Percentiles rank a stretch among this genome's conserved stretches.
Conservation (phyloP, 2,888 invertebrate species). For the Apamea sordens region DNA sequence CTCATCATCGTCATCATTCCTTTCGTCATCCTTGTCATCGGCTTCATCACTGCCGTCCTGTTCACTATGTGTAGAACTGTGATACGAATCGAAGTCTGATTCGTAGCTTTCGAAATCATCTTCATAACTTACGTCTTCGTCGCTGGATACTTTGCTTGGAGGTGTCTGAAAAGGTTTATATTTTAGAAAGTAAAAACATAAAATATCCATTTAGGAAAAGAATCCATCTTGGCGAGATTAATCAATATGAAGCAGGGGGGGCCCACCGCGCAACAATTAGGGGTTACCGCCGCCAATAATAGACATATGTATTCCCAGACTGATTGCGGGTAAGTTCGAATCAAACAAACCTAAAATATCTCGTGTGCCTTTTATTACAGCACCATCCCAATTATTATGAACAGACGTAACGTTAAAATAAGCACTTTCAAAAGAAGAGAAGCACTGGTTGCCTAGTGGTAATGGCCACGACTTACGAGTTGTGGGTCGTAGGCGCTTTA, state of each 20-base stretch:
- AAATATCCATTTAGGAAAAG: background rate
- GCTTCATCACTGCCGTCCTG: constrained; percentile 49
- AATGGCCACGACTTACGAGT: no score
- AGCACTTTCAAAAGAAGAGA: background rate
- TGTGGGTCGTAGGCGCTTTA: no score
- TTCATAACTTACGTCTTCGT: constrained; percentile 85
- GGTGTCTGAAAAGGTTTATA: constrained; percentile 32
- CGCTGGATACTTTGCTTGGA: constrained; percentile 73
- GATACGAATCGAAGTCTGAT: constrained; percentile 88
- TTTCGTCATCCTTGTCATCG: constrained; percentile 39
- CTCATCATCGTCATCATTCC: constrained; percentile 36
- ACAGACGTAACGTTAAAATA: background rate
- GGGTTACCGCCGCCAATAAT: background rate
- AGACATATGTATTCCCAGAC: no score
- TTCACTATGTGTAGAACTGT: constrained; percentile 71
- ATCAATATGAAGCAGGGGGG: background rate
- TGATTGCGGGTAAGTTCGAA: no score
- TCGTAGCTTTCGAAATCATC: constrained; percentile 89
- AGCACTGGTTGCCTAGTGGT: no score
- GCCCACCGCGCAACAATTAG: no score
- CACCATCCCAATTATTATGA: background rate
- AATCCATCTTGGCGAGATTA: no score
- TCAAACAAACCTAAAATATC: background rate
- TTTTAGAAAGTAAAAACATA: background rate
- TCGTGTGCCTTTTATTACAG: background rate